Evolutionary conservation across 2,113 vertebrate genomes (phyloP).

Genomic region (Cyphomyrus plagiostoma): DNA sequence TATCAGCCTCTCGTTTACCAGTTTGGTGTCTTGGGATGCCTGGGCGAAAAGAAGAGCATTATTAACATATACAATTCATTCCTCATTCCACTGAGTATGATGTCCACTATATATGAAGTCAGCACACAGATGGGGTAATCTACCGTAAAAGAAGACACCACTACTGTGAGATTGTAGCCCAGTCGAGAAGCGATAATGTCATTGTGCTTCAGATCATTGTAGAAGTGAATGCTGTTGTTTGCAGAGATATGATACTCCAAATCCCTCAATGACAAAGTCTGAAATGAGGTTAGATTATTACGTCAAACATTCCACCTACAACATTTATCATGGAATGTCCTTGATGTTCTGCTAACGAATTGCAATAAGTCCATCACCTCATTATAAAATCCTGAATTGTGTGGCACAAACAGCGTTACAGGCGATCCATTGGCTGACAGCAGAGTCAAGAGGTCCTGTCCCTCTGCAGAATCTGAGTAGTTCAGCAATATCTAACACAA

Average conservation of each 20-base stretch:
- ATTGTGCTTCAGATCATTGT: conserved; percentile 61
- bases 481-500: conserved; percentile 68
- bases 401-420: conserved; percentile 82
- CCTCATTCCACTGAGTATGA: not conserved
- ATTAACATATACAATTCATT: not conserved
- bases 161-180: conserved; percentile 66
- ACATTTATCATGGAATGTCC: not conserved
- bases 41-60: conserved; percentile 29
- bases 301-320: not conserved
- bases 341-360: not conserved
- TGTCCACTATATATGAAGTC: not conserved
- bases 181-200: conserved; percentile 65
- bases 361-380: conserved; percentile 54
- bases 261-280: conserved; percentile 81
- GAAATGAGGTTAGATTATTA: conserved; percentile 20
- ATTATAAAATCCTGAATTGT: conserved; percentile 74
- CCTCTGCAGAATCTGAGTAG: conserved; percentile 67
- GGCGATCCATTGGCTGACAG: conserved; percentile 65
- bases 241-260: conserved; percentile 79
- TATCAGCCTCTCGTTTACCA: conserved; percentile 67
- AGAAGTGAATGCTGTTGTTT: conserved; percentile 63
- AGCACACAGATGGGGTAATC: conserved; percentile 38
- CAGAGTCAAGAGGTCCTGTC: conserved; percentile 67
- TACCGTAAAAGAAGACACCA: conserved; percentile 45
- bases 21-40: conserved; percentile 54